phyloP scores from a whole-genome alignment of 2,113 vertebrate species.

The Eudyptes chrysolophus region DNA sequence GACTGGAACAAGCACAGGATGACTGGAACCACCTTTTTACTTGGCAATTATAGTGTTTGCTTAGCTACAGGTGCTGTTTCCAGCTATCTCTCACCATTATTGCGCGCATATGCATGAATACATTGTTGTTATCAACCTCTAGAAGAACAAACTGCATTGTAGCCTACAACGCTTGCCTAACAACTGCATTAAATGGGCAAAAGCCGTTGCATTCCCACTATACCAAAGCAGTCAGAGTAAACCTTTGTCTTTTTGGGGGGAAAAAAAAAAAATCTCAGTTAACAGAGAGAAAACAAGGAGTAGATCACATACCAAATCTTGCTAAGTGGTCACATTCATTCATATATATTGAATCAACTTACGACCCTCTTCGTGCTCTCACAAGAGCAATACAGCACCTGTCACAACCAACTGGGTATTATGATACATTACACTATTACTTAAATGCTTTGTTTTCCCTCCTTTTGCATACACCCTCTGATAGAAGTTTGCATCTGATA shows the following conservation, averaged over 20 bases:
- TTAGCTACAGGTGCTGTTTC: neutral
- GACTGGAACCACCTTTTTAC: neutral
- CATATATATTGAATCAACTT: neutral
- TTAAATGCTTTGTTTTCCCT: neutral
- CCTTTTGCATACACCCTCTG: neutral
- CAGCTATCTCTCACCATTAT: neutral
- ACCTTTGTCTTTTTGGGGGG: no score
- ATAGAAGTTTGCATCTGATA: accelerated
- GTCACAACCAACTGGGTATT: no score
- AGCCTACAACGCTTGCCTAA: neutral
- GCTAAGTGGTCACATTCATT: neutral
- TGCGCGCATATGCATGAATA: neutral
- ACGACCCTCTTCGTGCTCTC: accelerated
- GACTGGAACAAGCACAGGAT: neutral
- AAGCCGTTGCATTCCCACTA: neutral
- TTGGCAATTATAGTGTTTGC: neutral
- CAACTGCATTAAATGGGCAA: neutral
- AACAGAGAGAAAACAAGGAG: neutral
- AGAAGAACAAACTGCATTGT: neutral
- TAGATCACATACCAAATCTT: neutral
- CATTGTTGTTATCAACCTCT: neutral
- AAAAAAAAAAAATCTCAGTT: neutral
- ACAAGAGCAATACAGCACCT: neutral
- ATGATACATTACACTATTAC: neutral
- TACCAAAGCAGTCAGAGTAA: neutral